phyloP scores from a whole-genome alignment of 2,888 invertebrate genomes.

The Ferdinandea cuprea region DNA sequence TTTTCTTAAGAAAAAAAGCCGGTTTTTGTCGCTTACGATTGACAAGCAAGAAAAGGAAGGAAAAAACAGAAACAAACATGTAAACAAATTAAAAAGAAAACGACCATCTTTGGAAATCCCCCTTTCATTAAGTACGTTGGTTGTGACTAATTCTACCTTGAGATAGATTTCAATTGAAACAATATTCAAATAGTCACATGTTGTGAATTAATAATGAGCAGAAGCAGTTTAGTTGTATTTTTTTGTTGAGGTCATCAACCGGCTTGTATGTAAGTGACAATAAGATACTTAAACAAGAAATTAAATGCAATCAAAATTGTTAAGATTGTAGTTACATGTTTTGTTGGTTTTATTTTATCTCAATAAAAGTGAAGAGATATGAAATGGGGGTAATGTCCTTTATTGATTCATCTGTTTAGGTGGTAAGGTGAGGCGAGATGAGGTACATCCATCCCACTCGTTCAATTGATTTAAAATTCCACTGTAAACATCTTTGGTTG shows the following conservation, averaged over 20 bases:
- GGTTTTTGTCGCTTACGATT: slow-evolving; percentile 5
- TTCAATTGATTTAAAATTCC: slow-evolving; percentile 4
- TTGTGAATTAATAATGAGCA: slow-evolving; percentile 10
- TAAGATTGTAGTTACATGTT: not conserved
- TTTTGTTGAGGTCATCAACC: slow-evolving; percentile 4
- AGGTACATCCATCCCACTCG: slow-evolving; percentile 14
- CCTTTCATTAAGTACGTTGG: not conserved
- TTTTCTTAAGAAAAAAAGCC: not conserved
- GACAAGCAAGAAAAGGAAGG: no score
- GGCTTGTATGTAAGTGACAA: not conserved
- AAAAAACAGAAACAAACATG: not conserved
- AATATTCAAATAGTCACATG: slow-evolving; percentile 13
- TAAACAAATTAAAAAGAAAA: slow-evolving; percentile 45
- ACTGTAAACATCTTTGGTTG: slow-evolving; percentile 16
- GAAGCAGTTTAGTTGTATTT: not conserved
- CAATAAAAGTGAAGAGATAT: not conserved
- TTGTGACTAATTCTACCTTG: slow-evolving; percentile 36
- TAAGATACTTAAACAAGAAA: not conserved
- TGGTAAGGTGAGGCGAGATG: no score
- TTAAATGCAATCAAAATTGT: not conserved
- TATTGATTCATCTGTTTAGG: not conserved
- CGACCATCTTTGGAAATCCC: slow-evolving; percentile 36
- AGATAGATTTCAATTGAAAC: slow-evolving; percentile 7
- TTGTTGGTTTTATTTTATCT: not conserved
- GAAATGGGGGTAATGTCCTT: slow-evolving; percentile 33